A percentile compares a stretch with the other conserved stretches of the same genome.
Evolutionary conservation across 2,888 invertebrate species (phyloP).

Genomic region (Deilephila porcellus): DNA sequence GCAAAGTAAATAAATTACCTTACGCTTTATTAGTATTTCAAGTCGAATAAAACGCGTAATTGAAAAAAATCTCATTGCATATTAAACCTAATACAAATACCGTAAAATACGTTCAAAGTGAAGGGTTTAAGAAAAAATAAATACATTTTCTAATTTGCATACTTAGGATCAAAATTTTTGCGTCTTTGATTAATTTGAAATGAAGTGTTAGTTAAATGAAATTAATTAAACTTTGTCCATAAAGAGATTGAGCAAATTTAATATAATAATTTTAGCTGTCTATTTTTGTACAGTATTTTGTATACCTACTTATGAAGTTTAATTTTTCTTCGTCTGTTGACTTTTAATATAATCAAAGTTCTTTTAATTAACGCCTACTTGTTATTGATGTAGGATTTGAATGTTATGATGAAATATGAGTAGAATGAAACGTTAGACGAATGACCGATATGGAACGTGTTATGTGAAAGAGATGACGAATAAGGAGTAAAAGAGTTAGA

Average conservation of each 20-base stretch:
- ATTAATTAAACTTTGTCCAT: conserved; percentile 10
- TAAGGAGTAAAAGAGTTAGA: too few relatives aligned
- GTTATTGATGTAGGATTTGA: background rate
- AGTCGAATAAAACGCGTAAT: background rate
- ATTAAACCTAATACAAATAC: conserved; percentile 26
- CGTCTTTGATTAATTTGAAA: conserved; percentile 22
- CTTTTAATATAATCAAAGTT: background rate
- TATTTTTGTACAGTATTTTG: background rate
- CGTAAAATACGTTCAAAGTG: background rate
- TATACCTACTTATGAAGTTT: background rate
- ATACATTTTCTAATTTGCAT: conserved; percentile 18
- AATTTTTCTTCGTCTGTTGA: background rate
- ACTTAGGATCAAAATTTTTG: conserved; percentile 12
- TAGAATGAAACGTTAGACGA: too few relatives aligned
- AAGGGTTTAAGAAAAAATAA: conserved; percentile 5
- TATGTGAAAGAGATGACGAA: too few relatives aligned
- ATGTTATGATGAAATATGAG: too few relatives aligned
- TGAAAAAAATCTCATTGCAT: conserved; percentile 23
- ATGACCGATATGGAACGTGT: too few relatives aligned
- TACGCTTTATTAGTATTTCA: background rate
- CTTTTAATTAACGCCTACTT: background rate
- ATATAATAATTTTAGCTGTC: background rate
- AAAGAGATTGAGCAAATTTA: background rate
- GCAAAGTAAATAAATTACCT: conserved; percentile 1
- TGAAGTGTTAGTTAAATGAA: conserved; percentile 18